These are phyloP conservation scores for Zaprionus kolodkinae DNA, from an alignment of 1,140 invertebrate species.

Conservation along the genomic window DNA sequence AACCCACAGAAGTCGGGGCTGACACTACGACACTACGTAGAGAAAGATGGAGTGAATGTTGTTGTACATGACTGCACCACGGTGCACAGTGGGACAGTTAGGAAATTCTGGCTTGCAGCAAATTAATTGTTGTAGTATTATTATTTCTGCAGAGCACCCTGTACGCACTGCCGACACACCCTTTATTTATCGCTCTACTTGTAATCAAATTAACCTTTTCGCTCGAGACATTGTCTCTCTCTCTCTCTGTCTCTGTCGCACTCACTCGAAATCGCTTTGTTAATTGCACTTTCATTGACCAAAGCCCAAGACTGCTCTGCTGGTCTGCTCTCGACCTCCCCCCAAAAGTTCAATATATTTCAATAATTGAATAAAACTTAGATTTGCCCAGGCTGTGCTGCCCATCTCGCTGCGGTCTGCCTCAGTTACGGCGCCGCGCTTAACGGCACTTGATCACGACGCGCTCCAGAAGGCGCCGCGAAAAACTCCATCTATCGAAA, in stretches of 20 bases:
- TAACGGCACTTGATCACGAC: constrained; percentile 57
- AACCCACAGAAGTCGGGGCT: constrained; percentile 20
- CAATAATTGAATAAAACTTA: constrained; percentile 77
- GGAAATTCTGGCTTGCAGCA: background rate
- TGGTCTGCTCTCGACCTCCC: constrained; percentile 27
- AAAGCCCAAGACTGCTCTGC: background rate
- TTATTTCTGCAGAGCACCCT: constrained; percentile 34
- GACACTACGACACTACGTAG: too few species aligned
- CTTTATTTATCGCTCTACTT: constrained; percentile 18
- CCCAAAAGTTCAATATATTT: constrained; percentile 74
- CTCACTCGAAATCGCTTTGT: constrained; percentile 55
- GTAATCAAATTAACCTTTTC: constrained; percentile 78
- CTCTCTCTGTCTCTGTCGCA: constrained; percentile 31
- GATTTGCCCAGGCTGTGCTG: constrained; percentile 48
- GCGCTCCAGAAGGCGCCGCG: constrained; percentile 45
- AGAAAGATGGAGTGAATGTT: constrained; percentile 19
- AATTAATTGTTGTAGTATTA: constrained; percentile 2
- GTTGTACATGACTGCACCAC: constrained; percentile 54
- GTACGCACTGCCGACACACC: constrained; percentile 22
- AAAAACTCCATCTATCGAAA: constrained; percentile 4
- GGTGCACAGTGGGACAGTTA: constrained; percentile 27
- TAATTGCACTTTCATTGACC: constrained; percentile 78
- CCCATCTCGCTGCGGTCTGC: constrained; percentile 9
- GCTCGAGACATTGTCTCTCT: constrained; percentile 5
- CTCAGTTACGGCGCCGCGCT: constrained; percentile 62